Base-by-base conservation (phyloP, 2,797 vertebrate species). In the Falco rusticolus region DNA sequence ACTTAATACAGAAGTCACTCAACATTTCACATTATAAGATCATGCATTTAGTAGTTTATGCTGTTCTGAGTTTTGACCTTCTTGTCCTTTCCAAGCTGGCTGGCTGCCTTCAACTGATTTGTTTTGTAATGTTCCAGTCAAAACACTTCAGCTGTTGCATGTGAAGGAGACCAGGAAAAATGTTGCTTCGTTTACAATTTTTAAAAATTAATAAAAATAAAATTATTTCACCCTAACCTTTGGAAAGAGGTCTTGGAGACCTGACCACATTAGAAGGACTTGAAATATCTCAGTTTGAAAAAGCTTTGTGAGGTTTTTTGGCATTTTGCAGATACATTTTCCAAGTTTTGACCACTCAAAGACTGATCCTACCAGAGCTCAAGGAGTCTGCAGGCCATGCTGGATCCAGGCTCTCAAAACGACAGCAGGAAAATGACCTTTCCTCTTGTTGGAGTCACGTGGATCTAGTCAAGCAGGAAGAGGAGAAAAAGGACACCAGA, bases 71-170 rank as follows among this genome's bases (percentile, higher is more conserved):
- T 41, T 78, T 84, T 89, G 88, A 94, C 90, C 81, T 94, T 74
- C 84, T 85, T 82, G 91, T 87, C 78, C 90, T 85, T 92, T 93
- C 90, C 68, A 92, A 89, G 71, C 90, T 96, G 93, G 90, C 86
- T 90, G 74, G 13, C 51, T 96, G 94, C 95, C 94, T 95, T 75
- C 4, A 14, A 78, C 87, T 84, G 70, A 79, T 79, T 89, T 91
- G 90, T 95, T 96, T 94, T 89, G 80, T 64, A 94, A 93, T 0
- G 3, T 77, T 95, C 86, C 87, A 94, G 91, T 90, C 94, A 96
- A 97, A 95, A 96, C 56, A 95, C 77, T 79, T 92, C 93, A 95
- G 81, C 81, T 90, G 81, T 77, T 95, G 81, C 77, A 81, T 20
- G 78, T 92, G 79, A n/a, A 82, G 51, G 68, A 95, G 83, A 90